phyloP scores from a whole-genome alignment of 1,140 invertebrate genomes.

The Bathynomus jamesi region DNA sequence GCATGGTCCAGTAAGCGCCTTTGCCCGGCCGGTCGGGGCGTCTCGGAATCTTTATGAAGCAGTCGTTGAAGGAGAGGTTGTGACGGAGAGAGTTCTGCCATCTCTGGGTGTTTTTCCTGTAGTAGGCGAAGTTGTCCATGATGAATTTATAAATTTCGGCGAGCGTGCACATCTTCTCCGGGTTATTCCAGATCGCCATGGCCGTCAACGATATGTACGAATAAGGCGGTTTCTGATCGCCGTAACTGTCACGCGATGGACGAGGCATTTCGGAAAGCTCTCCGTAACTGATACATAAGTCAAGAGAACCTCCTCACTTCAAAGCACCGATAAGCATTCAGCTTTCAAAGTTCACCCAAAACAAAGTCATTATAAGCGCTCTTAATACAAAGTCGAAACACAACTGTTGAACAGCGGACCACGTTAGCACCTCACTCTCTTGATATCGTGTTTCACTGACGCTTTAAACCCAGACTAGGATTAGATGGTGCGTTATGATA shows the following conservation, averaged over 20 bases:
- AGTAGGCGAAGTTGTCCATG: slow-evolving; percentile 83
- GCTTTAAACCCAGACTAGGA: background rate
- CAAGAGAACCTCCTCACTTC: background rate
- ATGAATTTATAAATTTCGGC: slow-evolving; percentile 89
- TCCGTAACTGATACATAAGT: background rate
- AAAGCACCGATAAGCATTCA: too few relatives aligned
- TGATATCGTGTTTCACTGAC: background rate
- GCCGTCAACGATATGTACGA: slow-evolving; percentile 94
- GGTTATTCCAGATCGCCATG: slow-evolving; percentile 91
- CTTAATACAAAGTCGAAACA: too few relatives aligned
- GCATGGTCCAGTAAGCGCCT: slow-evolving; percentile 82
- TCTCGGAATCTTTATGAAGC: slow-evolving; percentile 85
- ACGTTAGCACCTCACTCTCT: background rate
- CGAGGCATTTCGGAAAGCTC: slow-evolving; percentile 73
- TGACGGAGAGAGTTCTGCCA: slow-evolving; percentile 80
- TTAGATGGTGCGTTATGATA: background rate
- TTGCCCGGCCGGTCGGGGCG: slow-evolving; percentile 79
- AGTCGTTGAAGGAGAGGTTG: slow-evolving; percentile 87
- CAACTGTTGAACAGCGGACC: too few relatives aligned
- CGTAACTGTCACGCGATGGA: slow-evolving; percentile 80
- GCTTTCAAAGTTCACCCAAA: too few relatives aligned
- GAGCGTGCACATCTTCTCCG: slow-evolving; percentile 89
- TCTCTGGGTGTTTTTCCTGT: slow-evolving; percentile 74
- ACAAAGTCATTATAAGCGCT: too few relatives aligned
- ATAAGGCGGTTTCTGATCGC: slow-evolving; percentile 90